These are phyloP conservation scores for Drosophila algonquin DNA, from an alignment of 2,888 invertebrate species.

Conservation along the genomic window DNA sequence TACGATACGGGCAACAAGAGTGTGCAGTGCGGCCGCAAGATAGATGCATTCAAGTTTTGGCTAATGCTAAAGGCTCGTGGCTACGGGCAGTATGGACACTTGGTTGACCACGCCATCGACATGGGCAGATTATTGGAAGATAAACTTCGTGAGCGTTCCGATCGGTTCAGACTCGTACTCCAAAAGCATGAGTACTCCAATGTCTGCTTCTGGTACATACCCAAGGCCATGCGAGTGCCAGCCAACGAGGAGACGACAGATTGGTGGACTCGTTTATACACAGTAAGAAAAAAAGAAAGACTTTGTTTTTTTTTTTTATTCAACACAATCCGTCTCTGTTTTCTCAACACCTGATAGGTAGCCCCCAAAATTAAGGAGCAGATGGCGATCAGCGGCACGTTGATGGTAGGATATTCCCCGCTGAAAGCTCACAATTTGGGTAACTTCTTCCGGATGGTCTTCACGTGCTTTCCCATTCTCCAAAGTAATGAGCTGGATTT, in stretches of 20 bases:
- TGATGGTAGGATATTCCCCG: slow-evolving; percentile 92
- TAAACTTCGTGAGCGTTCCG: slow-evolving; percentile 85
- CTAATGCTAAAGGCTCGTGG: slow-evolving; percentile 95
- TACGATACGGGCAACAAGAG: slow-evolving; percentile 95
- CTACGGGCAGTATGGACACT: slow-evolving; percentile 85
- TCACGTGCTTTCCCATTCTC: slow-evolving; percentile 89
- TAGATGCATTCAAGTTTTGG: slow-evolving; percentile 97
- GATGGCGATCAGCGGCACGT: slow-evolving; percentile 87
- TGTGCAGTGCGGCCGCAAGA: slow-evolving; percentile 95
- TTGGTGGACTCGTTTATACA: slow-evolving; percentile 85
- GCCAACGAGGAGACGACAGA: slow-evolving; percentile 80
- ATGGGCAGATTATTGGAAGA: slow-evolving; percentile 86
- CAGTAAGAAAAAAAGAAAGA: slow-evolving; percentile 61
- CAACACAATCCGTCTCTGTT: too few relatives aligned
- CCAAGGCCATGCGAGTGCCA: slow-evolving; percentile 84
- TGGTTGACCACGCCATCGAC: slow-evolving; percentile 88
- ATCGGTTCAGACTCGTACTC: slow-evolving; percentile 87
- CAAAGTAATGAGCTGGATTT: slow-evolving; percentile 86
- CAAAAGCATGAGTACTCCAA: slow-evolving; percentile 90
- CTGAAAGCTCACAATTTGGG: slow-evolving; percentile 86
- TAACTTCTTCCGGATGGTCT: slow-evolving; percentile 91
- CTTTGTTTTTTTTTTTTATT: not conserved
- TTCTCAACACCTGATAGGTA: slow-evolving; percentile 80
- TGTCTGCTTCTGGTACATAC: slow-evolving; percentile 95
- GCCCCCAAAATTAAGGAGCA: slow-evolving; percentile 90